Evolutionary conservation across 2,797 vertebrate species (phyloP).

Genomic region (Chromis chromis): DNA sequence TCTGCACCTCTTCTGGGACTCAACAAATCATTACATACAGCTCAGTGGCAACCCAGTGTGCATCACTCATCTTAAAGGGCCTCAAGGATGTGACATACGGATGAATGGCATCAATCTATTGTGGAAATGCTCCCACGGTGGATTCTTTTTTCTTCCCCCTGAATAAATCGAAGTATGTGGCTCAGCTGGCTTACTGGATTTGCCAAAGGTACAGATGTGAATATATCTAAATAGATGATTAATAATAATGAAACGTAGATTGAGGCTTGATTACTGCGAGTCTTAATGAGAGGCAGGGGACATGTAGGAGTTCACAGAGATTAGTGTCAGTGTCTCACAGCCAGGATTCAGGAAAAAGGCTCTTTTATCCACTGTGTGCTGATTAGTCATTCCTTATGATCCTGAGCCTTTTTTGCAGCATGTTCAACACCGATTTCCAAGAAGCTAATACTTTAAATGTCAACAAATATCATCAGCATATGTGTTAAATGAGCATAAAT

Average conservation of each 20-base stretch:
- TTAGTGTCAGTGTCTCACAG: conserved; percentile 51
- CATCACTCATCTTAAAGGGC: conserved; percentile 37
- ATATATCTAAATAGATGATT: conserved; percentile 14
- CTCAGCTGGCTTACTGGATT: conserved; percentile 8
- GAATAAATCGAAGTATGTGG: not conserved
- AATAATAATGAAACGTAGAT: conserved; percentile 27
- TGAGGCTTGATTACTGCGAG: conserved; percentile 24
- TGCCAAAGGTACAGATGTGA: conserved; percentile 17
- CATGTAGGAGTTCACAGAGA: conserved; percentile 44
- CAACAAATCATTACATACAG: conserved; percentile 48
- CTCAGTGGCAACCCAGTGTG: conserved; percentile 34
- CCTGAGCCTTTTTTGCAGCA: not conserved
- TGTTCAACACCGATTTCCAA: not conserved
- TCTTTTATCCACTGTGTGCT: conserved; percentile 18
- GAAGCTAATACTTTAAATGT: conserved; percentile 17
- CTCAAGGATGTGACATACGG: conserved; percentile 36
- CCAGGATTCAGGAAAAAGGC: conserved; percentile 32
- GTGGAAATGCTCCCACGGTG: conserved; percentile 13
- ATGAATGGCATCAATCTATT: conserved; percentile 25
- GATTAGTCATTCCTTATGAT: conserved; percentile 3
- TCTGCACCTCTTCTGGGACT: conserved; percentile 57
- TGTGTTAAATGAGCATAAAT: conserved; percentile 6
- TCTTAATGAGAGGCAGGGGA: conserved; percentile 24
- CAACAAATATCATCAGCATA: conserved; percentile 11
- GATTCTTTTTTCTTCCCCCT: not conserved